A percentile compares a stretch with the other conserved stretches of the same genome.
phyloP scores from a whole-genome alignment of 2,797 vertebrate species.

The Spea hammondii region DNA sequence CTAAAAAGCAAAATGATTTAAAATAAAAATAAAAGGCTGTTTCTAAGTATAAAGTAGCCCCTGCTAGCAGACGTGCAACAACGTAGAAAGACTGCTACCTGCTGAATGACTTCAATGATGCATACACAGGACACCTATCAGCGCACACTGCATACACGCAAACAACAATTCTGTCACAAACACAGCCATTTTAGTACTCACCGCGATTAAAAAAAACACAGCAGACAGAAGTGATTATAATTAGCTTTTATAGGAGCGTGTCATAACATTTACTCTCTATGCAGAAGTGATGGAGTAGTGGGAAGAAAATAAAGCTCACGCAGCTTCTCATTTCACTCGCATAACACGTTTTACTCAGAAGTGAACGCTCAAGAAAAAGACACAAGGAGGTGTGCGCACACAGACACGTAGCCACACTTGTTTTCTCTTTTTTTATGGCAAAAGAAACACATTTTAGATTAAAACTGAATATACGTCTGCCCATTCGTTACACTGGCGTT shows the following conservation, averaged over 20 bases:
- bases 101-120: background rate
- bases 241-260: slow-evolving; percentile 33
- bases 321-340: slow-evolving; percentile 6
- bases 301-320: background rate
- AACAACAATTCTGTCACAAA: slow-evolving; percentile 21
- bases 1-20: no score
- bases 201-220: slow-evolving; percentile 38
- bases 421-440: no score
- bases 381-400: no score
- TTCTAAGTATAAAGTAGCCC: no score
- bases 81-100: background rate
- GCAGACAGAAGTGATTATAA: slow-evolving; percentile 27
- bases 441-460: no score
- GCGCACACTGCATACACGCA: slow-evolving; percentile 3
- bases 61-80: no score
- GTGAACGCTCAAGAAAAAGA: no score
- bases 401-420: no score
- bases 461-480: no score
- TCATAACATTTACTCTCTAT: slow-evolving; percentile 40
- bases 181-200: slow-evolving; percentile 40
- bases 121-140: slow-evolving; percentile 4
- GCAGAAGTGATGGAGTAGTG: slow-evolving; percentile 22
- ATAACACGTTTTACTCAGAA: background rate
- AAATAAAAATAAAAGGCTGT: no score
- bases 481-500: no score